A percentile compares a stretch with the other conserved stretches of the same genome.
Conservation (phyloP, 2,888 invertebrate species). For the Leucophora obtusa region DNA sequence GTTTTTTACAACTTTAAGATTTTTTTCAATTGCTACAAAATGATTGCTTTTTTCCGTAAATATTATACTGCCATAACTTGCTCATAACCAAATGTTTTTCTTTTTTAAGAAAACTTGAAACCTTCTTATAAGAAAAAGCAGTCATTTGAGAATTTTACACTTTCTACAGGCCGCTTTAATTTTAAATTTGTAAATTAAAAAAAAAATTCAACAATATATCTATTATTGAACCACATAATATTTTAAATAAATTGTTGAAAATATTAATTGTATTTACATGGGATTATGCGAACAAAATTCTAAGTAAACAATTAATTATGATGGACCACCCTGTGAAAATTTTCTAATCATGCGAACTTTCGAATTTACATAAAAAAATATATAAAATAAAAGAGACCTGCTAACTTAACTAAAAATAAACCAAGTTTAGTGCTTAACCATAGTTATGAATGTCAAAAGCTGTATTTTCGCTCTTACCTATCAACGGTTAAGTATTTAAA, state of each 20-base stretch:
- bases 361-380: neutral
- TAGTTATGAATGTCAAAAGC: no score
- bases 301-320: no score
- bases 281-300: no score
- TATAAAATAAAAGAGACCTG: neutral
- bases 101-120: neutral
- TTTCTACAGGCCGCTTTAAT: neutral
- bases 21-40: conserved; percentile 7
- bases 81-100: conserved; percentile 16
- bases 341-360: no score
- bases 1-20: conserved; percentile 16
- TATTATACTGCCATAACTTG: conserved; percentile 47
- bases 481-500: no score
- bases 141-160: conserved; percentile 19
- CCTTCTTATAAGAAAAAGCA: neutral
- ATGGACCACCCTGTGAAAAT: neutral
- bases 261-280: neutral
- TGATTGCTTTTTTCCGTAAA: conserved; percentile 20
- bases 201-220: neutral
- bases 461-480: no score
- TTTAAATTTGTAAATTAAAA: no score
- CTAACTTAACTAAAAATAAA: no score
- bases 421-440: no score
- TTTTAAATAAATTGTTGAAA: neutral
- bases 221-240: neutral